These are phyloP conservation scores for Phasianus colchicus DNA, from an alignment of 2,113 vertebrate species.

Conservation along the genomic window DNA sequence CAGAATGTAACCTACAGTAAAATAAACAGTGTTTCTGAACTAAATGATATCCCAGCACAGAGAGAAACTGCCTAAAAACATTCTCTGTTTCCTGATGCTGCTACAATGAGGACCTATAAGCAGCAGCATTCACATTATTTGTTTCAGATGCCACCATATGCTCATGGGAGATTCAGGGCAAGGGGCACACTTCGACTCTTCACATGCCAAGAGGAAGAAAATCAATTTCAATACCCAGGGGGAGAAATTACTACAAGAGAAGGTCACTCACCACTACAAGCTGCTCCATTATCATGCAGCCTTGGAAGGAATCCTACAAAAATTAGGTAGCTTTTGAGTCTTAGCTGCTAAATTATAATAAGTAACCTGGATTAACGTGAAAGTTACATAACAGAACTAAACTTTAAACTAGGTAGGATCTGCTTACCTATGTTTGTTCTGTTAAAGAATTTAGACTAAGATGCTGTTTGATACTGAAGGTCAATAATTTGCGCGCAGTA, in stretches of 20 bases:
- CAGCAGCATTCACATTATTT: neutral
- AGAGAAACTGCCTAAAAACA: neutral
- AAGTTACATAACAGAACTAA: neutral
- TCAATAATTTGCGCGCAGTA: neutral
- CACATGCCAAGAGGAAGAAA: slow-evolving; percentile 60
- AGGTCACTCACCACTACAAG: slow-evolving; percentile 57
- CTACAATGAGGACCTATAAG: neutral
- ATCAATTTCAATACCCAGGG: slow-evolving; percentile 74
- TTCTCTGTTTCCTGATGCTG: neutral
- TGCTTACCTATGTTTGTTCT: neutral
- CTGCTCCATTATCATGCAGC: slow-evolving; percentile 9
- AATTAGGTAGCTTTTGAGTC: slow-evolving; percentile 25
- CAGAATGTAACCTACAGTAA: neutral
- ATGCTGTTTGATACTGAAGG: neutral
- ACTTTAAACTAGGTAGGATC: neutral
- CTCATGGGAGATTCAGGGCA: slow-evolving; percentile 60
- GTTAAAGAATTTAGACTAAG: neutral
- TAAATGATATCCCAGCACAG: neutral
- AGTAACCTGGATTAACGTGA: neutral
- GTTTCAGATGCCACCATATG: neutral
- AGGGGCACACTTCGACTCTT: slow-evolving; percentile 64
- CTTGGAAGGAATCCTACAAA: slow-evolving; percentile 47
- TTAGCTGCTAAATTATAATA: slow-evolving; percentile 32
- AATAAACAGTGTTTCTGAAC: neutral
- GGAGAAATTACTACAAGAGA: slow-evolving; percentile 72